Base-by-base conservation (phyloP, 2,113 vertebrate species). In the Limnothrissa miodon region DNA sequence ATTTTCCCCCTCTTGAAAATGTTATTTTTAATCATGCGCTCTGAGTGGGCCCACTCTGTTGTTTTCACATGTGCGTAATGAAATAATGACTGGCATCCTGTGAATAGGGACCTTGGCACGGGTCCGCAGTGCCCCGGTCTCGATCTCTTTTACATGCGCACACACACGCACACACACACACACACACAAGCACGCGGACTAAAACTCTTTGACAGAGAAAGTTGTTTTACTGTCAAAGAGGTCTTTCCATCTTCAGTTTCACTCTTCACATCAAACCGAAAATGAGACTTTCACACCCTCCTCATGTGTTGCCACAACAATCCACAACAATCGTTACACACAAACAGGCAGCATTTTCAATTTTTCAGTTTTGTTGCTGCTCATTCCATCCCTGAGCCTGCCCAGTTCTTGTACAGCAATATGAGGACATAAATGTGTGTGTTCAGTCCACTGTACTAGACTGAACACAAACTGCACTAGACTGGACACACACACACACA, bases 11-110 rank as follows among this genome's bases (percentile, higher is more conserved):
- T 88, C 87, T 89, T 89, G 88, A 89, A 90, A 88, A 88, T 88
- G 85, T 89, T 89, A 88, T 90, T 88, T 48, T 89, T 89, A 90
- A 90, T 89, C 85, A 88, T 80, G 87, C 81, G 56, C 80, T 85
- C 87, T 82, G 87, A 87, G 84, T 89, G 88, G 59, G 85, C 85
- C 86, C 88, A 87, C 86, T 90, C 87, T 86, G 86, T 86, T 88
- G 86, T 90, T 90, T 89, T 90, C 88, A 88, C 88, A 87, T 85
- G 86, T 86, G 87, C 85, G 86, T 90, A 89, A 89, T 90, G 87
- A 88, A 90, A 89, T 89, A 90, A 89, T 87, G 86, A 86, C 83
- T 15, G 85, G 62, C 78, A 29, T 87, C 86, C 85, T 66, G 82
- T 84, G 86, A 87, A 84, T 86, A 74, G 46, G 85, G 82, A 78